Base-by-base conservation (phyloP, 2,797 vertebrate species). In the Rhadinocentrus ornatus region DNA sequence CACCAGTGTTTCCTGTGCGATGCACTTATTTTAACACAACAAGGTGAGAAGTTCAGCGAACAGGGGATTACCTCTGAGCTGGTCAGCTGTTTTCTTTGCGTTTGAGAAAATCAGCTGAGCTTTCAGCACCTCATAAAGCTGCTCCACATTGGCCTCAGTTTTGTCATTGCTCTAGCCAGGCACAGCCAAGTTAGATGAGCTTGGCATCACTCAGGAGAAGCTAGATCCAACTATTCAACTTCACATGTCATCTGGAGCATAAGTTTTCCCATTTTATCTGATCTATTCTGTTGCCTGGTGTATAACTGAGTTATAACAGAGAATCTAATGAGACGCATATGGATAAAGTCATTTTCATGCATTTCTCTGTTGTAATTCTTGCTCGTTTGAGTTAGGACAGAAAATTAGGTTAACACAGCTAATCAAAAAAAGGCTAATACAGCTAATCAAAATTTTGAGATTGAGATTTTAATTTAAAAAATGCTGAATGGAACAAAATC, bases 51-150 rank as follows among this genome's bases (percentile, higher is more conserved):
- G 76, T 78, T 89, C 79, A 84, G 74, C 67, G n/a, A 48, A 84
- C 39, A 39, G 78, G 64, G 80, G 85, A 88, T 89, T 89, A 91
- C 29, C 52, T 75, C 50, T 41, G 35, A 72, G 74, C 68, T 66
- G 53, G 60, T 71, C 71, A 72, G 72, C 71, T 70, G 80, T 66
- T 81, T 66, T 69, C 66, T 69, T 55, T 73, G 76, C 57, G 52
- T 44, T 62, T 57, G 15, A 31, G 29, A 79, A 73, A 83, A 66
- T 66, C 78, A 41, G 64, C 46, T 54, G 65, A 73, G 62, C 69
- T 72, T 71, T 80, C 78, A 64, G 71, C 48, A 66, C 58, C 59
- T 75, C 59, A 15, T 62, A 66, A 78, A 81, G 72, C 64, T 44
- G 62, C 54, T 54, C 62, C 24, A 0, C 53, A 59, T 65, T 72